Percentiles rank a stretch among this genome's conserved stretches.
These are phyloP conservation scores for Agrenia bidenticulata DNA, from an alignment of 2,888 invertebrate species.

Conservation along the genomic window DNA sequence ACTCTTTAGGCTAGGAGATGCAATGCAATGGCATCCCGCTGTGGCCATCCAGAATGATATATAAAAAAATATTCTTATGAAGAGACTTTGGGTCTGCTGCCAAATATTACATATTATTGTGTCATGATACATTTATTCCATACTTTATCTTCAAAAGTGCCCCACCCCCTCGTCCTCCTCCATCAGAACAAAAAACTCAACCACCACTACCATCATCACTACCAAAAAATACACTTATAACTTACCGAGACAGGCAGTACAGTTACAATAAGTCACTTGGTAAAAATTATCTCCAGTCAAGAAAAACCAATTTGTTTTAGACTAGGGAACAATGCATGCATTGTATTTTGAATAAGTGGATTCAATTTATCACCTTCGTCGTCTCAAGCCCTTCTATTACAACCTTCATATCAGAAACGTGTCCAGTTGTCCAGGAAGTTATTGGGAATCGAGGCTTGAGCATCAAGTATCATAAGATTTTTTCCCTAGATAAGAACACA, in stretches of 20 bases:
- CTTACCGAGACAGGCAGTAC: too few species aligned
- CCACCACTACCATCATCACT: too few species aligned
- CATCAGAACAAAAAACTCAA: too few species aligned
- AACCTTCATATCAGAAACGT: too few species aligned
- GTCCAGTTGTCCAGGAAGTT: too few species aligned
- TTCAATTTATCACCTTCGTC: constrained; percentile 2
- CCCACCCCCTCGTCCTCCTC: not conserved
- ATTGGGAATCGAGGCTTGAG: too few species aligned
- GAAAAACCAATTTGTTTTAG: not conserved
- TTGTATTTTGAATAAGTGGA: not conserved
- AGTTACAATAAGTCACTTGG: constrained; percentile 1
- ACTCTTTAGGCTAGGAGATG: too few species aligned
- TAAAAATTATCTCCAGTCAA: not conserved
- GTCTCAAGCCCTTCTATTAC: too few species aligned
- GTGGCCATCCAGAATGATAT: constrained; percentile 43
- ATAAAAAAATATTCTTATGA: constrained; percentile 21
- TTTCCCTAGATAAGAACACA: too few species aligned
- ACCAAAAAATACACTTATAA: too few species aligned
- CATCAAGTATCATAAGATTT: too few species aligned
- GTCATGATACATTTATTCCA: constrained; percentile 47
- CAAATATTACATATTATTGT: constrained; percentile 47
- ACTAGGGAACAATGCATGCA: not conserved
- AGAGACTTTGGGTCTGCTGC: constrained; percentile 29
- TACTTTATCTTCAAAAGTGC: constrained; percentile 21
- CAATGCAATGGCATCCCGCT: constrained; percentile 39